A percentile compares a stretch with the other conserved stretches of the same genome.
These are phyloP conservation scores for Pasiphila rectangulata DNA, from an alignment of 2,888 invertebrate genomes.

Conservation along the genomic window DNA sequence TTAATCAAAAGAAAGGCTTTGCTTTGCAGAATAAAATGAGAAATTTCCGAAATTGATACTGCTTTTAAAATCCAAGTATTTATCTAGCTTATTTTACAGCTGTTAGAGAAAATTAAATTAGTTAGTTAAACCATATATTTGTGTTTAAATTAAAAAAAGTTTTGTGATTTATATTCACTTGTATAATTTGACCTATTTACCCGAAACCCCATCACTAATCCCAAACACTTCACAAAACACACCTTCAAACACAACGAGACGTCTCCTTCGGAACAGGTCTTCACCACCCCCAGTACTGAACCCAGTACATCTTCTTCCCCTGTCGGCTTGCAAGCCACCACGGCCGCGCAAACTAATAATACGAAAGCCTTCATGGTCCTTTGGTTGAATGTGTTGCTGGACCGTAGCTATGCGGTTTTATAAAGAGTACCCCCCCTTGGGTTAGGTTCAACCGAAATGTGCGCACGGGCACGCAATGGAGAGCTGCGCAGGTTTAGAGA, in stretches of 20 bases:
- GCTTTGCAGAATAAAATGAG: too few relatives aligned
- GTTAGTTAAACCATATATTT: too few relatives aligned
- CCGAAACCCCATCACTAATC: slow-evolving; percentile 7
- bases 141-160: too few relatives aligned
- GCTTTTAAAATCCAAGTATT: too few relatives aligned
- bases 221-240: slow-evolving; percentile 52
- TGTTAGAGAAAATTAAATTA: too few relatives aligned
- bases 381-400: slow-evolving; percentile 63
- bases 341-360: slow-evolving; percentile 73
- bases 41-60: too few relatives aligned
- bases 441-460: slow-evolving; percentile 48
- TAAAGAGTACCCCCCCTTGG: slow-evolving; percentile 64
- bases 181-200: background rate
- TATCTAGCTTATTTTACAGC: too few relatives aligned
- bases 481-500: slow-evolving; percentile 47
- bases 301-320: slow-evolving; percentile 79
- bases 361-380: slow-evolving; percentile 70
- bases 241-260: slow-evolving; percentile 88
- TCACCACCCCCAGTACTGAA: slow-evolving; percentile 84
- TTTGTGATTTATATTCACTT: too few relatives aligned
- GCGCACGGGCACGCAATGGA: slow-evolving; percentile 45
- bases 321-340: slow-evolving; percentile 70
- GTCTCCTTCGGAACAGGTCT: slow-evolving; percentile 85
- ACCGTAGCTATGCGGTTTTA: slow-evolving; percentile 66
- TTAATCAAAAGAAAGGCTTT: too few relatives aligned